Conservation (phyloP, 2,113 vertebrate species). For the Perognathus longimembris region DNA sequence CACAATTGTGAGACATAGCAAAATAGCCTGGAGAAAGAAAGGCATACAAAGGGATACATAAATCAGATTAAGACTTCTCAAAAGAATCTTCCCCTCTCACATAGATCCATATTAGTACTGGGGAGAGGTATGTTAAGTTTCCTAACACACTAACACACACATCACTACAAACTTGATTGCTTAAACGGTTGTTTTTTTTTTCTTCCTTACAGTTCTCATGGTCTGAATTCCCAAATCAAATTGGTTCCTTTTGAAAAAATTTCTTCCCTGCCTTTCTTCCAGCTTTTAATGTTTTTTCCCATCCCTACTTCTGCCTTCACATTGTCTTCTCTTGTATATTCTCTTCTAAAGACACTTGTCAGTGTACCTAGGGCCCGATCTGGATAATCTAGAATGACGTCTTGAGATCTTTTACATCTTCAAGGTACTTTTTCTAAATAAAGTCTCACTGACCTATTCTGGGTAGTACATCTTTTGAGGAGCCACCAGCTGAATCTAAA, state of each 20-base stretch:
- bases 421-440: not conserved
- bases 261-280: not conserved
- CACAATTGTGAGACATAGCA: not conserved
- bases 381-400: not conserved
- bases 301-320: not conserved
- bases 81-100: too few relatives aligned
- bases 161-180: not conserved
- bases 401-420: not conserved
- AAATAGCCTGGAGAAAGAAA: not conserved
- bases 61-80: not conserved
- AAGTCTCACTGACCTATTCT: not conserved
- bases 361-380: not conserved
- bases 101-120: not conserved
- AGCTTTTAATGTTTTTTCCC: fast-evolving
- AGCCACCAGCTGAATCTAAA: not conserved
- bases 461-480: not conserved
- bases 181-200: not conserved
- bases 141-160: not conserved
- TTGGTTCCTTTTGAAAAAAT: not conserved
- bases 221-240: not conserved
- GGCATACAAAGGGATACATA: not conserved
- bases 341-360: not conserved
- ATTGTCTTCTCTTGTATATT: not conserved
- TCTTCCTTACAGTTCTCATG: not conserved
- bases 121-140: not conserved